Evolutionary conservation across 2,113 vertebrate species (phyloP).

Genomic region (Brienomyrus brachyistius): DNA sequence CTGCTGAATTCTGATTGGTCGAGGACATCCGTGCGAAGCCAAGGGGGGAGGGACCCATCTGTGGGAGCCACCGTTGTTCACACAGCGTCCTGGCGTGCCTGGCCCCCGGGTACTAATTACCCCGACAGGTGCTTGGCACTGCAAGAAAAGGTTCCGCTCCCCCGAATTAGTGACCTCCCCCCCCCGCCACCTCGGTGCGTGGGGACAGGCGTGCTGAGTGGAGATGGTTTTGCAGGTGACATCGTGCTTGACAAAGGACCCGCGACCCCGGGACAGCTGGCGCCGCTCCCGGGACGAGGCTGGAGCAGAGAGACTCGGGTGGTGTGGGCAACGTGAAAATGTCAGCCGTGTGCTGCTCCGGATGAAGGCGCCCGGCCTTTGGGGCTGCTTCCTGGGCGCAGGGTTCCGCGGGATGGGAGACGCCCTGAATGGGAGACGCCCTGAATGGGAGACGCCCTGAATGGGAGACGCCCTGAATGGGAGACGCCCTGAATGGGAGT

Average conservation of each 20-base stretch:
- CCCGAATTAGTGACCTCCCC: background rate
- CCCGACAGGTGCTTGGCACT: constrained; percentile 27
- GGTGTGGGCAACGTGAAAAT: background rate
- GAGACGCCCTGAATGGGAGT: background rate
- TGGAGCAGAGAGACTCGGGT: background rate
- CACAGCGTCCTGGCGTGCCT: background rate
- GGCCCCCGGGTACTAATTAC: constrained; percentile 23
- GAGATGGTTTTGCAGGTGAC: background rate
- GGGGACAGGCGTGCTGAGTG: background rate
- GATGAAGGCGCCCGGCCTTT: background rate
- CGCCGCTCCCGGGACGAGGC: background rate
- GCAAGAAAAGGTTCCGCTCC: background rate
- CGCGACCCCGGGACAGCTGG: background rate
- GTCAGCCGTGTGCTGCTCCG: background rate
- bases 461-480: background rate
- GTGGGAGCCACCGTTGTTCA: background rate
- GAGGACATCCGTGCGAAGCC: background rate
- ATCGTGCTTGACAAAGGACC: background rate
- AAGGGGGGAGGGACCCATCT: background rate
- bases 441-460: background rate
- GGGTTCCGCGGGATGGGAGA: background rate
- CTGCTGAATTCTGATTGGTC: background rate
- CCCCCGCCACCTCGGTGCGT: background rate
- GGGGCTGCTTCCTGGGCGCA: background rate
- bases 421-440: background rate